Evolutionary conservation across 2,797 vertebrate genomes (phyloP).

Genomic region (Phoebastria nigripes): DNA sequence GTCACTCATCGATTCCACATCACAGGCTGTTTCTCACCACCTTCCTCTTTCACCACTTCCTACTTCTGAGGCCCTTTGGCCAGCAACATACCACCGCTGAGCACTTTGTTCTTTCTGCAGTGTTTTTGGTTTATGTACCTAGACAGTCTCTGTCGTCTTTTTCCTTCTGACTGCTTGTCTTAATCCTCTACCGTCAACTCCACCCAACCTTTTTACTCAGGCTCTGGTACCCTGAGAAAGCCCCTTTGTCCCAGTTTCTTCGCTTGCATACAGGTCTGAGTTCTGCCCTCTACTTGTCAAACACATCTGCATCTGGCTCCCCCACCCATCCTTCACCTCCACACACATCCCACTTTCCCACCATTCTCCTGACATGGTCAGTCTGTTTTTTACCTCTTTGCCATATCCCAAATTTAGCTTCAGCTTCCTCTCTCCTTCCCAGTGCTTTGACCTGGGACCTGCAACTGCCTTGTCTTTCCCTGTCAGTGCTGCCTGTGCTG

Average conservation of each 20-base stretch:
- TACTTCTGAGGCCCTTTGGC: background rate
- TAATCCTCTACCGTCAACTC: background rate
- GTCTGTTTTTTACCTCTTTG: background rate
- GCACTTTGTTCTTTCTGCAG: background rate
- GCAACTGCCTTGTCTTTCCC: background rate
- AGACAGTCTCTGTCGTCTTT: background rate
- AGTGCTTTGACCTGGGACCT: background rate
- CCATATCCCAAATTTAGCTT: background rate
- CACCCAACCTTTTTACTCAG: background rate
- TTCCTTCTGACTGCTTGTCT: background rate
- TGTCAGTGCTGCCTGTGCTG: background rate
- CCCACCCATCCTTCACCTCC: background rate
- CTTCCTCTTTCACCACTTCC: background rate
- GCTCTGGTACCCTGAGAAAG: background rate
- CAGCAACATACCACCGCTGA: background rate
- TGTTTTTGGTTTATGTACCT: background rate
- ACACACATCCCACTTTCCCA: background rate
- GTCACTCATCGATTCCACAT: background rate
- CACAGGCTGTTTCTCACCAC: background rate
- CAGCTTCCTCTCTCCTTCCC: background rate
- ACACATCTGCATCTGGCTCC: accelerated
- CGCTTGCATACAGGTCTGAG: background rate
- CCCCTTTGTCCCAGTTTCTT: background rate
- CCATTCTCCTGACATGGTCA: background rate
- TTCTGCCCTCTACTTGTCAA: background rate